phyloP scores from a whole-genome alignment of 2,113 vertebrate genomes.

The Sorex araneus region DNA sequence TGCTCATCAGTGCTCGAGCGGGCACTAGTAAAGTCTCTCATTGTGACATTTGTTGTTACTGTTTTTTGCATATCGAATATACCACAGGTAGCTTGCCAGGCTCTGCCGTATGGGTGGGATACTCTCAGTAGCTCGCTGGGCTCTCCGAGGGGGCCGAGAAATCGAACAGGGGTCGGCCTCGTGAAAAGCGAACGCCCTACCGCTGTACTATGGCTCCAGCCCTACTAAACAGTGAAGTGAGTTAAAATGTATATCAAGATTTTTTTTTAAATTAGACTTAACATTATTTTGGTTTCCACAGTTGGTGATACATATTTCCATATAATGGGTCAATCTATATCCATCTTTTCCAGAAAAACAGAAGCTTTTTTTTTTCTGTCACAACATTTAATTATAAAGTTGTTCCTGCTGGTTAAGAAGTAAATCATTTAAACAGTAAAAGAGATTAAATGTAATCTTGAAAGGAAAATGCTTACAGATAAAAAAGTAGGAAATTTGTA shows the following conservation, averaged over 20 bases:
- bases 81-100: too few relatives aligned
- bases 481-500: constrained; percentile 79
- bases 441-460: constrained; percentile 81
- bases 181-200: too few relatives aligned
- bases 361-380: constrained; percentile 78
- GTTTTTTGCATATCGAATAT: too few relatives aligned
- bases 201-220: too few relatives aligned
- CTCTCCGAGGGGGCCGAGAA: too few relatives aligned
- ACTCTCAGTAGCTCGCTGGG: too few relatives aligned
- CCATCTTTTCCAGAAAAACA: constrained; percentile 76
- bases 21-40: too few relatives aligned
- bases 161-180: too few relatives aligned
- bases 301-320: constrained; percentile 63
- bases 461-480: constrained; percentile 79
- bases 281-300: constrained; percentile 71
- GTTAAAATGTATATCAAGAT: constrained; percentile 56
- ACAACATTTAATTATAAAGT: constrained; percentile 88
- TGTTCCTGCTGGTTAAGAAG: constrained; percentile 81
- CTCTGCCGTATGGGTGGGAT: too few relatives aligned
- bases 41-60: too few relatives aligned
- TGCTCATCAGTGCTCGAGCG: too few relatives aligned
- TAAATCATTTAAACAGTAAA: constrained; percentile 79
- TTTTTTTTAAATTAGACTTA: constrained; percentile 74
- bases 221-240: constrained; percentile 45
- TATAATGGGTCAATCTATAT: constrained; percentile 66